Conservation (phyloP, 2,888 invertebrate species). For the Belgica antarctica region DNA sequence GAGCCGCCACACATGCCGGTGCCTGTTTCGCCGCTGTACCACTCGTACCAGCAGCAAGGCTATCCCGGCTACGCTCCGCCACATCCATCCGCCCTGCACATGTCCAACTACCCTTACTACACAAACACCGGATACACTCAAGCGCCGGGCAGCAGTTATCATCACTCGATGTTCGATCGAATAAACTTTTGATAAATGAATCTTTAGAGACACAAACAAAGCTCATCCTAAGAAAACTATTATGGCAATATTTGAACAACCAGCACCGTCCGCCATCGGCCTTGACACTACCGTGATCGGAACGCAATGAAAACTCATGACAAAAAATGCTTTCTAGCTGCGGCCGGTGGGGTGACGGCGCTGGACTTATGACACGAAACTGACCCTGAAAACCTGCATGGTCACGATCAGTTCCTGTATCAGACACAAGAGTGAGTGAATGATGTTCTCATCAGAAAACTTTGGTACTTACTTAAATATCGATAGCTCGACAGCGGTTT, state of each 20-base stretch:
- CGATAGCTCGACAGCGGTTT: no score
- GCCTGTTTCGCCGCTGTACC: slow-evolving; percentile 56
- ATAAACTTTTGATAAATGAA: slow-evolving; percentile 50
- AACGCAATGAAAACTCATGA: no score
- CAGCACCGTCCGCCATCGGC: no score
- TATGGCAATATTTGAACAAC: slow-evolving; percentile 15
- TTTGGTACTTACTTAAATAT: slow-evolving; percentile 19
- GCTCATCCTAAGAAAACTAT: no score
- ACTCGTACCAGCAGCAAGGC: slow-evolving; percentile 53
- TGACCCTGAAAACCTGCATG: slow-evolving; percentile 5
- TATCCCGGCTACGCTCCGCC: slow-evolving; percentile 50
- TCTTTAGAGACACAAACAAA: background rate
- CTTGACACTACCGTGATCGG: no score
- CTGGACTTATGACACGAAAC: slow-evolving; percentile 14
- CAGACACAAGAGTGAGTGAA: slow-evolving; percentile 40
- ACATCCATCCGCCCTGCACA: slow-evolving; percentile 61
- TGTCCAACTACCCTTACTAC: slow-evolving; percentile 66
- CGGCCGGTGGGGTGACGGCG: no score
- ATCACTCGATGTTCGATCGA: slow-evolving; percentile 56
- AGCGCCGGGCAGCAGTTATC: slow-evolving; percentile 47
- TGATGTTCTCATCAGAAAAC: slow-evolving; percentile 2
- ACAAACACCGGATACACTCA: slow-evolving; percentile 51
- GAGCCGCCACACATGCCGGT: slow-evolving; percentile 56
- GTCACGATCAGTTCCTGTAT: no score
- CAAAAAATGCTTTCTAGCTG: no score